These are phyloP conservation scores for Drosophila antonietae DNA, from an alignment of 2,888 invertebrate genomes.

Conservation along the genomic window DNA sequence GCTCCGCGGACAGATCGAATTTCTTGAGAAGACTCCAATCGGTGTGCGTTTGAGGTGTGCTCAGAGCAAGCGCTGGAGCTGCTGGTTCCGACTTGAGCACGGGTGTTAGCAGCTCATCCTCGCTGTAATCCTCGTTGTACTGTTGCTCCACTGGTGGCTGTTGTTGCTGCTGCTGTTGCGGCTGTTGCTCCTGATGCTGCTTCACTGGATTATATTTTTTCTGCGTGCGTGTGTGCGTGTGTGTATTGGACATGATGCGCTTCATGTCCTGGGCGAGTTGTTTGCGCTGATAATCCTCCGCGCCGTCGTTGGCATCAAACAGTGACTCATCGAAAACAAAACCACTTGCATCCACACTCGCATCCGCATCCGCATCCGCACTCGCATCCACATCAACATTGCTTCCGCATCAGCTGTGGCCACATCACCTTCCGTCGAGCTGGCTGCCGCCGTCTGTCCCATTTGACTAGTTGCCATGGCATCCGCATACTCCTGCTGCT, in stretches of 20 bases:
- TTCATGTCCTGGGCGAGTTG: constrained; percentile 84
- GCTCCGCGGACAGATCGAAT: constrained; percentile 77
- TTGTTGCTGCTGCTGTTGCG: constrained; percentile 12
- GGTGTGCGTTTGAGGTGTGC: constrained; percentile 77
- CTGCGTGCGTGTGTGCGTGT: constrained; percentile 23
- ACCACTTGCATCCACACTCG: constrained; percentile 35
- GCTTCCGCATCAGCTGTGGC: constrained; percentile 19
- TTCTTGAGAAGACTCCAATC: constrained; percentile 82
- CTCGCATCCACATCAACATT: background rate
- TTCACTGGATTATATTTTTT: constrained; percentile 12
- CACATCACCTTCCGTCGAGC: constrained; percentile 20
- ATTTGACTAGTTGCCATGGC: constrained; percentile 55
- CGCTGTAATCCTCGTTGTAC: constrained; percentile 59
- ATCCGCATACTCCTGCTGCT: constrained; percentile 64
- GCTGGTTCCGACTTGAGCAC: constrained; percentile 40
- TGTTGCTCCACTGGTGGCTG: constrained; percentile 15
- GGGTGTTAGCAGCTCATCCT: constrained; percentile 68
- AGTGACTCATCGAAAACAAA: constrained; percentile 75
- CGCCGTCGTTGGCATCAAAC: constrained; percentile 75
- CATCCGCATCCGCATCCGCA: constrained; percentile 12
- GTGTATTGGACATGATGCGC: constrained; percentile 84
- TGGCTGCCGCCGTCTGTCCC: constrained; percentile 14
- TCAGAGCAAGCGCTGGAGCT: constrained; percentile 20
- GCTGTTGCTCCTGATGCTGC: background rate
- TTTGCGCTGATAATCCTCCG: constrained; percentile 82